These are phyloP conservation scores for Lontra canadensis DNA, from an alignment of 2,113 vertebrate species.

Conservation along the genomic window DNA sequence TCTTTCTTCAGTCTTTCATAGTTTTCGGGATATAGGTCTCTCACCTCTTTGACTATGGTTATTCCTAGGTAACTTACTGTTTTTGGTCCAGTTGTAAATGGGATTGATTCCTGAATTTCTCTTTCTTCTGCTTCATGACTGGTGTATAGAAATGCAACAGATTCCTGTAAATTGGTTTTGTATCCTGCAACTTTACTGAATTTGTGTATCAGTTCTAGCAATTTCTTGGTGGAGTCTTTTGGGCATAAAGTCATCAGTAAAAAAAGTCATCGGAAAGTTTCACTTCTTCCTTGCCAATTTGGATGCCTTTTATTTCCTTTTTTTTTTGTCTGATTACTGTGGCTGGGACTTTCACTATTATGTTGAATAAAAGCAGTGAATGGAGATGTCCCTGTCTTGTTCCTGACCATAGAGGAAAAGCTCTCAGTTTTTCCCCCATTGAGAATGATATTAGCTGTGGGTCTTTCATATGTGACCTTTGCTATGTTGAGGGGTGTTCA, in stretches of 20 bases:
- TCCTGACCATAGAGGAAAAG: neutral
- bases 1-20: neutral
- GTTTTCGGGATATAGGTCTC: neutral
- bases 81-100: neutral
- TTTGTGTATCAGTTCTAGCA: neutral
- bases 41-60: neutral
- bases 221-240: neutral
- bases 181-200: neutral
- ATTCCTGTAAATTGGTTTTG: neutral
- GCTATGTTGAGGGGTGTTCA: neutral
- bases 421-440: neutral
- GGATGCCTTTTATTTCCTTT: neutral
- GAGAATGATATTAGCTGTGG: neutral
- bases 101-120: neutral
- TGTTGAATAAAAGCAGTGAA: neutral
- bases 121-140: neutral
- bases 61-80: neutral
- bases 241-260: neutral
- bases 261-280: neutral
- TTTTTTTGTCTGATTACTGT: neutral
- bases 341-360: neutral
- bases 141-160: neutral
- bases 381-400: neutral
- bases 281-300: neutral
- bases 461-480: neutral